Evolutionary conservation across 2,113 vertebrate genomes (phyloP), one percentile per base, ranked within the genome.

Genomic region (Catharus minimus): DNA sequence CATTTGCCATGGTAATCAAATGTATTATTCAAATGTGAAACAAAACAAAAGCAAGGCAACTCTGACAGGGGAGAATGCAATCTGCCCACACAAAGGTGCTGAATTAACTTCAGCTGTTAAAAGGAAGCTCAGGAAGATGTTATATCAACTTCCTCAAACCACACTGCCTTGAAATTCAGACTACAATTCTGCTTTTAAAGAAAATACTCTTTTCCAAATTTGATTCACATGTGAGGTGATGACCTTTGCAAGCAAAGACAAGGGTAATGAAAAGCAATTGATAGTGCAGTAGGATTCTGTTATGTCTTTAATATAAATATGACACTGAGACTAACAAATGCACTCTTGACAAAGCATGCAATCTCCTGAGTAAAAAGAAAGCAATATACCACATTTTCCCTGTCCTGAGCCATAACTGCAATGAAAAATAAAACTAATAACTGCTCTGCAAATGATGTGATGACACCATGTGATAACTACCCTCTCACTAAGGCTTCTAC

Each of bases 1-100:
- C 96, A 95, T 97, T 97, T 96, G 94, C 97, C 96, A 96, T 91
- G 96, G 97, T 96, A 98, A 98, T 98, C 97, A 97, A 97, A 98
- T 96, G 96, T 94, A 96, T 97, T 98, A 98, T 98, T 98, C 97
- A 95, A 94, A 97, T 80, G 77, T n/a, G 88, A 94, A 93, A 93
- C 92, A 91, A 95, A 95, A 97, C 94, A 97, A 97, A 97, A 94
- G 93, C 96, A 91, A 84, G 39, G 93, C 57, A 85, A 53, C 79
- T 95, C 93, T 79, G 91, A 94, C 80, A 79, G 89, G 90, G 85
- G 71, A 69, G 91, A 90, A 86, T 26, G 80, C 85, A 86, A 80
- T 95, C 94, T 88, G 92, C 88, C 89, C 89, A 58, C 83, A 82
- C 82, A 44, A 67, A 96, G 93, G 95, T 93, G 91, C 72, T 33